phyloP scores from a whole-genome alignment of 2,797 vertebrate genomes.

The Macropus fuliginosus region DNA sequence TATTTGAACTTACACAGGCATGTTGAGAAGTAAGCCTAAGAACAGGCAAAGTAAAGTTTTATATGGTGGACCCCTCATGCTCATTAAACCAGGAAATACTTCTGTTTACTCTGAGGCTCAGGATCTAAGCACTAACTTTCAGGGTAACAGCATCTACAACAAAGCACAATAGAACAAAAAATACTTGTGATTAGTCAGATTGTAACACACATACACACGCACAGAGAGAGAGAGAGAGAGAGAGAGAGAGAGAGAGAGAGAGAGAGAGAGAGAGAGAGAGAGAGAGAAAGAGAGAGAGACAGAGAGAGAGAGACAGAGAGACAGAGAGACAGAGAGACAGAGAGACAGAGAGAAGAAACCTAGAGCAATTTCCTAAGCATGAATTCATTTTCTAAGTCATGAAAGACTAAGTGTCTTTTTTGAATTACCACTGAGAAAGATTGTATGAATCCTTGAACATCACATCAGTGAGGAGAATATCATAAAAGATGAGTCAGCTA shows the following conservation, averaged over 20 bases:
- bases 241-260: too few relatives aligned
- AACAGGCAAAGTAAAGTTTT: neutral
- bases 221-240: neutral
- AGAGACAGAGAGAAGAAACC: neutral
- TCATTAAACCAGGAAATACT: neutral
- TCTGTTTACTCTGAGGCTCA: neutral
- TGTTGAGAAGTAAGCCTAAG: neutral
- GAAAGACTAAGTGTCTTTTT: neutral
- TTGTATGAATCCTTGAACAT: neutral
- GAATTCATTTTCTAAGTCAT: neutral
- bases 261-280: neutral
- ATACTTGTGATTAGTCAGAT: neutral
- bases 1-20: neutral
- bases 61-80: neutral
- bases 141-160: neutral
- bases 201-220: neutral
- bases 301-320: neutral
- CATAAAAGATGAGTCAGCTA: neutral
- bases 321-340: too few relatives aligned
- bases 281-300: neutral
- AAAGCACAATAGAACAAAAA: neutral
- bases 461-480: neutral
- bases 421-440: neutral
- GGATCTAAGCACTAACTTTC: neutral
- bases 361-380: neutral